These are phyloP conservation scores for Tetragnatha montana DNA, from an alignment of 2,888 invertebrate species.

Conservation along the genomic window DNA sequence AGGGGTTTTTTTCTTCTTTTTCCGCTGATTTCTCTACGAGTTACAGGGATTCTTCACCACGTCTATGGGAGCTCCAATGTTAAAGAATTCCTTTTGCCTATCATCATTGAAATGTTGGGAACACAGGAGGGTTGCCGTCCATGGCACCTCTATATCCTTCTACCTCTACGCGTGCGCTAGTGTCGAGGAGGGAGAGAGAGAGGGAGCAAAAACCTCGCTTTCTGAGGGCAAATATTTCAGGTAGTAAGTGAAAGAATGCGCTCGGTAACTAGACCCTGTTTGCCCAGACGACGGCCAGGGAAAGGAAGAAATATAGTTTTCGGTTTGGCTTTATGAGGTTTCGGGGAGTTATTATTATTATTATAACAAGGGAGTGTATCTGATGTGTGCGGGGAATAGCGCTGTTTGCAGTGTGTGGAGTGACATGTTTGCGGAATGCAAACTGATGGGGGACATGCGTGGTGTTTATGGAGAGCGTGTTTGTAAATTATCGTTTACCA, in stretches of 20 bases:
- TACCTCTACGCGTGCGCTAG: neutral
- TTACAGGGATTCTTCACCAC: too few relatives aligned
- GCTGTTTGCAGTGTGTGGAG: neutral
- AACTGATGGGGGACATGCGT: neutral
- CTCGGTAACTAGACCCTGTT: neutral
- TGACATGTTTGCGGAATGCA: neutral
- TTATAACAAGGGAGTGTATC: neutral
- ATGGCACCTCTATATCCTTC: too few relatives aligned
- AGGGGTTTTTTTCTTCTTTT: too few relatives aligned
- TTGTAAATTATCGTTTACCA: neutral
- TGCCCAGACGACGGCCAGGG: neutral
- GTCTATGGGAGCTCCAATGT: too few relatives aligned
- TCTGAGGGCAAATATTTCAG: slow-evolving; percentile 1
- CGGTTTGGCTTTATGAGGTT: neutral
- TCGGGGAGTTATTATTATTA: neutral
- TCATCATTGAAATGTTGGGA: too few relatives aligned
- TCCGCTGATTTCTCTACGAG: too few relatives aligned
- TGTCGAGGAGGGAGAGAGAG: neutral
- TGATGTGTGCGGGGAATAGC: neutral
- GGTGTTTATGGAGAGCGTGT: neutral
- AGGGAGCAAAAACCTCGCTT: neutral
- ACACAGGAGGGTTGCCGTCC: too few relatives aligned
- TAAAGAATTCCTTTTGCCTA: too few relatives aligned
- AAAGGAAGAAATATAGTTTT: neutral
- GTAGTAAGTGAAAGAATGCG: neutral